These are phyloP conservation scores for Ivindomyrus marchei DNA, from an alignment of 2,113 vertebrate genomes.

Conservation along the genomic window DNA sequence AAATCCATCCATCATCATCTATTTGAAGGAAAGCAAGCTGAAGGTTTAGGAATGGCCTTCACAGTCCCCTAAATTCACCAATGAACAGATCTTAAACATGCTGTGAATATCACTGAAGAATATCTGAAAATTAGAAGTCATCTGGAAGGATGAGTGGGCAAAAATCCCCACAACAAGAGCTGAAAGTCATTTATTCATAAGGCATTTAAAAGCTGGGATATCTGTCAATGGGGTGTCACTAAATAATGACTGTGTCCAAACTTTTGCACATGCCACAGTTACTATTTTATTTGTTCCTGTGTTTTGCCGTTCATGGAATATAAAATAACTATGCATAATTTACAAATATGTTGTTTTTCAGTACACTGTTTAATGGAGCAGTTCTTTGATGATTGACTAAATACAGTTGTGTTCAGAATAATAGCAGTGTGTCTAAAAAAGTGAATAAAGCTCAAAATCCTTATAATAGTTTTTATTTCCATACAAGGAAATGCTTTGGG, in stretches of 20 bases:
- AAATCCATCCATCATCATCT: background rate
- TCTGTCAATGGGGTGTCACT: background rate
- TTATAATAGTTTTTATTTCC: too few species aligned
- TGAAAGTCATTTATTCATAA: background rate
- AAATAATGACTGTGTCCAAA: background rate
- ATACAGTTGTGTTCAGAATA: background rate
- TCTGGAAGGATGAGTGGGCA: background rate
- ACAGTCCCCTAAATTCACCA: background rate
- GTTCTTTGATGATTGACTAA: background rate
- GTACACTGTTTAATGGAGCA: background rate
- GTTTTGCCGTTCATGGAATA: background rate
- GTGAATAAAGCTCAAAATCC: too few species aligned
- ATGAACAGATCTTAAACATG: background rate
- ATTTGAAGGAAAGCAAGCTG: background rate
- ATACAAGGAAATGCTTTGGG: too few species aligned
- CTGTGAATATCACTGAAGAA: background rate
- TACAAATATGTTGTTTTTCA: background rate
- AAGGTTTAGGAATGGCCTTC: background rate
- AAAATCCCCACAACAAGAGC: background rate
- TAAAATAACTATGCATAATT: background rate
- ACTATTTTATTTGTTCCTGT: background rate
- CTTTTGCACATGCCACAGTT: background rate
- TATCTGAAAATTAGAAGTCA: background rate
- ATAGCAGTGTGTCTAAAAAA: too few species aligned
- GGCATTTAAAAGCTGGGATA: background rate